These are phyloP conservation scores for Burhinus oedicnemus DNA, from an alignment of 2,113 vertebrate genomes.

Conservation along the genomic window DNA sequence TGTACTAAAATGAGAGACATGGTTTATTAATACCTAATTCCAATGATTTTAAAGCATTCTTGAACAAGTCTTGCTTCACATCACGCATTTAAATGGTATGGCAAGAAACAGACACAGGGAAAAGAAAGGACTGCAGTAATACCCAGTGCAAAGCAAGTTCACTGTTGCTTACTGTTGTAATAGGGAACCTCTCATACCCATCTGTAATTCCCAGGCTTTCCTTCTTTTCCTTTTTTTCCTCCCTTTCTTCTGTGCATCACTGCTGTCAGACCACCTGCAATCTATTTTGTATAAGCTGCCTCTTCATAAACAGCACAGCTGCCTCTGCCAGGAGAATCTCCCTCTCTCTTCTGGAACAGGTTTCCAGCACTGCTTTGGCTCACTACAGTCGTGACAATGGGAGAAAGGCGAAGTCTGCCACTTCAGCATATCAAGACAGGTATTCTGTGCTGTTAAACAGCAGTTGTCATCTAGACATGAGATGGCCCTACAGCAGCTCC, in stretches of 20 bases:
- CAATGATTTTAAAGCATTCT: background rate
- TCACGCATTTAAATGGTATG: background rate
- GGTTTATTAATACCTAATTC: background rate
- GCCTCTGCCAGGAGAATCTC: background rate
- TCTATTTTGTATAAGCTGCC: background rate
- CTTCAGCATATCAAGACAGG: background rate
- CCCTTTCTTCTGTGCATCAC: background rate
- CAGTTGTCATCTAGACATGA: background rate
- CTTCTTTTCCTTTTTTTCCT: background rate
- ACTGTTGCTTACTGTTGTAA: background rate
- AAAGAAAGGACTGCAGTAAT: background rate
- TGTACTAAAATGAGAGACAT: background rate
- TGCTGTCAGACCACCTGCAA: background rate
- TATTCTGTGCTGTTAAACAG: background rate
- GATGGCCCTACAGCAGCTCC: background rate
- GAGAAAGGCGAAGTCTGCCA: background rate
- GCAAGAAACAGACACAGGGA: background rate
- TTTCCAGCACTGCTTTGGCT: background rate
- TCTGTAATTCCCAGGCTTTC: background rate
- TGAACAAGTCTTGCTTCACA: background rate
- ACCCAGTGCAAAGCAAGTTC: background rate
- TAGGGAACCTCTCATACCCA: background rate
- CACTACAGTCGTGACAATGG: fast-evolving
- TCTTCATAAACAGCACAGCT: background rate
- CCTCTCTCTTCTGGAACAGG: background rate